phyloP scores from a whole-genome alignment of 2,797 vertebrate genomes.

The Micropoecilia bifurca region DNA sequence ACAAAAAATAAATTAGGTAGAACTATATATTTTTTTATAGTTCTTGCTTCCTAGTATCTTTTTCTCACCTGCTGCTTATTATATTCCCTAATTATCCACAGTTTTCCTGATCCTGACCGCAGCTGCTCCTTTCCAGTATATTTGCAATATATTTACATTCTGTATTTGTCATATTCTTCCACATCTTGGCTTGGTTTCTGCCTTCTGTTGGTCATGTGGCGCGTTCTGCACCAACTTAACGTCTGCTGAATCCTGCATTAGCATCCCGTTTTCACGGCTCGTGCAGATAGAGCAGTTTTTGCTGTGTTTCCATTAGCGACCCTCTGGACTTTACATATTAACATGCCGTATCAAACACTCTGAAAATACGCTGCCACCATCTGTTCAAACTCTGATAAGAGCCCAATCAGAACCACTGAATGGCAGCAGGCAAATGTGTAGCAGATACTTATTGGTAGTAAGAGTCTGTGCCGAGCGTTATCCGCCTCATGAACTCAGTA shows the following conservation, averaged over 20 bases:
- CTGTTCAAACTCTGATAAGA: slow-evolving; percentile 78
- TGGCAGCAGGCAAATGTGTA: slow-evolving; percentile 62
- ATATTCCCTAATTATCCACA: neutral
- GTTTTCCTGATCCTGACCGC: neutral
- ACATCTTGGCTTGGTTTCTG: neutral
- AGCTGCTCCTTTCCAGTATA: neutral
- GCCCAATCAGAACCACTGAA: slow-evolving; percentile 69
- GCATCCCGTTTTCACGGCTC: neutral
- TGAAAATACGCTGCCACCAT: slow-evolving; percentile 75
- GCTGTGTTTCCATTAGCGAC: slow-evolving; percentile 47
- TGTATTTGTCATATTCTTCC: neutral
- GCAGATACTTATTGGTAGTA: slow-evolving; percentile 71
- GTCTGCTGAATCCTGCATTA: neutral
- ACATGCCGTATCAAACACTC: slow-evolving; percentile 44
- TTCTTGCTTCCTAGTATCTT: neutral
- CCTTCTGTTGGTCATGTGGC: neutral
- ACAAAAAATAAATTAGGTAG: no score
- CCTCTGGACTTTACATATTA: slow-evolving; percentile 41
- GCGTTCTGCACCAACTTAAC: neutral
- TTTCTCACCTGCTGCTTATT: neutral
- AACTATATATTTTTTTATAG: no score
- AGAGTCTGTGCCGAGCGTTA: slow-evolving; percentile 61
- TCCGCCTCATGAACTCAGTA: slow-evolving; percentile 64
- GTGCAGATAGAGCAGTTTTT: slow-evolving; percentile 22
- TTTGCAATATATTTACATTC: neutral